Evolutionary conservation across 1,140 invertebrate genomes (phyloP), one percentile per base, ranked within the genome.

Genomic region (Venustaconcha ellipsiformis): DNA sequence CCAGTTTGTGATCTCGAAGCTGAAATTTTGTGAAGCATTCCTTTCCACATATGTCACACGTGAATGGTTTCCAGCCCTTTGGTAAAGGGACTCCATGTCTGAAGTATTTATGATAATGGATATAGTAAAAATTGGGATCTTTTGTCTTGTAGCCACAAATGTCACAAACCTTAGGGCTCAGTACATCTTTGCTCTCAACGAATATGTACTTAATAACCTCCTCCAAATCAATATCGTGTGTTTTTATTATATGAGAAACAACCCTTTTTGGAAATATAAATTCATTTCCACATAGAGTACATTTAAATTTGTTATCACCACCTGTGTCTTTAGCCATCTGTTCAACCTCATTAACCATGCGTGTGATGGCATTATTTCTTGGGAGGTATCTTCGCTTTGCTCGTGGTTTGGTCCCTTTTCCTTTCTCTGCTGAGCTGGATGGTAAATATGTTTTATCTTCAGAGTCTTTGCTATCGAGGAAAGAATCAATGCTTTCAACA

Each of bases 51-150:
- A 84, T 70, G 58, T 88, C 84, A 84, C 86, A 88, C 59, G 72
- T 82, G 68, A 76, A 84, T n/a, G 80, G 78, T 13, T 81, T 78
- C 84, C 83, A 86, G 14, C 85, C 86, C 75, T 85, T 80, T 30
- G 86, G 86, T 23, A 88, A 73, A 2, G 85, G 83, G 23, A 86
- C 74, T 3, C 80, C 79, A 72, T 88, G 86, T 64, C 80, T 77
- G 78, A 88, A 88, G 70, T 88, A 86, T 72, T 84, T 84, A 78
- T 88, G 86, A 79, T 83, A 84, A 79, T 86, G 86, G 59, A 88
- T 81, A 71, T 88, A 86, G 67, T 86, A 83, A 55, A 78, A 83
- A 48, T 81, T 83, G 12, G 70, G 63, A 18, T 85, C 84, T 65
- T 85, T 86, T 20, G 82, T 83, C 20, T 77, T 74, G 70, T 85